Base-by-base conservation (phyloP, 37 sponge, comb jelly and placozoan genomes). In the Geodia barretti region DNA sequence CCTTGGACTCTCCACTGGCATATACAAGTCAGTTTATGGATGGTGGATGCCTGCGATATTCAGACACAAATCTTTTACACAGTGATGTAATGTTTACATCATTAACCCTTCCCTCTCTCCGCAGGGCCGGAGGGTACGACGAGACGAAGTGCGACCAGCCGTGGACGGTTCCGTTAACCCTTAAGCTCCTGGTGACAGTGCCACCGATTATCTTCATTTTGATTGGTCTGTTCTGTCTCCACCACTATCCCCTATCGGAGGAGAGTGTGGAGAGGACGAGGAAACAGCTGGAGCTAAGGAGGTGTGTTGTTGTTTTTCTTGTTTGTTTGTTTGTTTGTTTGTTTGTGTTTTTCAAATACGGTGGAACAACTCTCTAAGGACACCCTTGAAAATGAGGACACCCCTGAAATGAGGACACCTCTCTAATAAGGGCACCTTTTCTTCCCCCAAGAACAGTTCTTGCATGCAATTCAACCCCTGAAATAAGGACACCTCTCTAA, bases 1-100 rank as follows among this genome's bases (percentile, higher is more conserved):
- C 35, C 79, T 96, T 28, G 97, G 86, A 0, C 80, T 96, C 42
- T 96, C 97, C 4, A 95, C 95, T 59, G 76, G 76, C 29, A 35
- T 88, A 54, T 85, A 85, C 42, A 78, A 85, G 93, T 92, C 61
- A 62, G 88, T 42, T 32, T 4, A 0, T 76, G 14, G 4, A 36
- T 58, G n/a, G 19, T 58, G 19, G 60, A 11, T 58, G 17, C 19
- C 17, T 58, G 60, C 19, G 60, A 20, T 11, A 58, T 19, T 19
- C 11, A 20, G 60, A 20, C 60, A 58, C 19, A 19, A 20, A 19
- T 58, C 60, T 19, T 58, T 20, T 58, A 58, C 60, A 58, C 60
- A 58, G 11, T 11, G 11, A 21, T 14, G 60, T 21, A 59, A 59
- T 59, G 60, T 21, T 59, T 59, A n/a, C n/a, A n/a, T n/a, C n/a